Evolutionary conservation across 1,140 invertebrate genomes (phyloP), one percentile per base, ranked within the genome.

Genomic region (Drosophila nikananu): DNA sequence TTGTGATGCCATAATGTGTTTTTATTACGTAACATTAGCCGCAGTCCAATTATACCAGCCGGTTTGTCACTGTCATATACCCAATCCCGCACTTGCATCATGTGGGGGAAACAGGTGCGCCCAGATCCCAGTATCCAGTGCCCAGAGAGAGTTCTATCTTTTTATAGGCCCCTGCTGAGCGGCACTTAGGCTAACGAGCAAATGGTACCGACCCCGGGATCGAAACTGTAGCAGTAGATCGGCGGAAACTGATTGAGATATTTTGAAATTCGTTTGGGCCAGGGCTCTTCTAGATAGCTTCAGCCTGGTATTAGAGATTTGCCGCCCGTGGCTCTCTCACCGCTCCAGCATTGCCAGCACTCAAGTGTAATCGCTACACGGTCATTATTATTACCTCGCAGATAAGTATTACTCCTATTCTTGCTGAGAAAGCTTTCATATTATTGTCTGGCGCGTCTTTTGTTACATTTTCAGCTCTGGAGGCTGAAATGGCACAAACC

Each of bases 341-440:
- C 30, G 61, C 63, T 19, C 23, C 23, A 54, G 48, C 66, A 61
- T 39, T 70, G 57, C 60, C 21, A 52, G 81, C 86, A 89, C 66
- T 78, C 86, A 71, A 89, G 86, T 87, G 84, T 87, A 87, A 87
- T 87, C 81, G 86, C 84, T 81, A 89, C 86, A 84, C 75, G 84
- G 84, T 90, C 84, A 84, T 87, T 90, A 89, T 87, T 81, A 84
- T 87, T 89, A 84, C 84, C 84, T 89, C 73, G 77, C 86, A 77
- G 77, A 81, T 89, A 87, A 84, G 68, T 84, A 84, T 52, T 77
- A 83, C 84, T 72, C 58, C 70, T 63, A 74, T 48, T 62, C 58
- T 75, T 30, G 46, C 73, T 77, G 67, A 52, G 86, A 84, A 89
- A 90, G 84, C 84, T 90, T 89, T 87, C 84, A 87, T 87, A 83